These are phyloP conservation scores for Temnothorax longispinosus DNA, from an alignment of 1,140 invertebrate genomes.

Conservation along the genomic window DNA sequence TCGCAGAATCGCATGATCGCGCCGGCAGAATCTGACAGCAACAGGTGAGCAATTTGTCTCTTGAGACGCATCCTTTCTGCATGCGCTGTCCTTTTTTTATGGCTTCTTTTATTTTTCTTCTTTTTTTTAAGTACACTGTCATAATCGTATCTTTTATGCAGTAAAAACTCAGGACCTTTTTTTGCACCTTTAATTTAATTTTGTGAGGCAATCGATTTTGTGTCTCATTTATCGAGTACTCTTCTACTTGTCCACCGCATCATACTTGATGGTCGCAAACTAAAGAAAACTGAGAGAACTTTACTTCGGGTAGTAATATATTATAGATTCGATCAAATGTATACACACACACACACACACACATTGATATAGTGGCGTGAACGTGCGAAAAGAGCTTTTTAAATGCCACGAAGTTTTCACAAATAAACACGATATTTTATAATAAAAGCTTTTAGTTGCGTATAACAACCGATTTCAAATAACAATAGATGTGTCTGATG, in stretches of 20 bases:
- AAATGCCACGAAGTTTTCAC: not conserved
- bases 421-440: not conserved
- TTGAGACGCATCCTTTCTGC: not conserved
- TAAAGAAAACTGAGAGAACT: not conserved
- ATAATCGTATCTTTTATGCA: not conserved
- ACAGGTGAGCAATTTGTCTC: conserved; percentile 72
- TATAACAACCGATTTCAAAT: not conserved
- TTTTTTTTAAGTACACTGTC: not conserved
- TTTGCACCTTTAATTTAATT: not conserved
- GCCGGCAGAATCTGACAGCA: conserved; percentile 64
- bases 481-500: not conserved
- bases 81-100: too few relatives aligned
- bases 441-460: not conserved
- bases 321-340: not conserved
- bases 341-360: not conserved
- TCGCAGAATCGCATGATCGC: not conserved
- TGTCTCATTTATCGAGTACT: not conserved
- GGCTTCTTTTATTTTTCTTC: not conserved
- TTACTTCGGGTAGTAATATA: not conserved
- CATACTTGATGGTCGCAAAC: not conserved
- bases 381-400: not conserved
- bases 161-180: not conserved
- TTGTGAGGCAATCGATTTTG: not conserved
- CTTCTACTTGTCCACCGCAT: not conserved
- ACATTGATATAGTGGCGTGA: not conserved